These are phyloP conservation scores for Aspidiotus rigidus DNA, from an alignment of 2,888 invertebrate species.

Conservation along the genomic window DNA sequence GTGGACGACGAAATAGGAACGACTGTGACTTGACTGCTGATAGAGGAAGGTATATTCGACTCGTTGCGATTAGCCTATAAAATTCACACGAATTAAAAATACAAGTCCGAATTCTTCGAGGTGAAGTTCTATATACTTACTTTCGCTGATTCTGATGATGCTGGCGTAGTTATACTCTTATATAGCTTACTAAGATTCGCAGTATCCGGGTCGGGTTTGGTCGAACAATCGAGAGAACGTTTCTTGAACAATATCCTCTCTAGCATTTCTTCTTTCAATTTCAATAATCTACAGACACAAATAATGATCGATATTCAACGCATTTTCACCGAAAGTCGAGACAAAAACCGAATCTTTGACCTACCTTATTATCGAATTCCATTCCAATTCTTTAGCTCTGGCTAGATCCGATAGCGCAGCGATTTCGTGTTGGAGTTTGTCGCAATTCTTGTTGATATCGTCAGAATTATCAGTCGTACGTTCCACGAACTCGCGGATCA, in stretches of 20 bases:
- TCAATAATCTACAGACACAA: conserved; percentile 49
- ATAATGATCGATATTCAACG: not conserved
- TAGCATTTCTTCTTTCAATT: conserved; percentile 73
- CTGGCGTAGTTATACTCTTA: conserved; percentile 23
- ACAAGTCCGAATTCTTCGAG: not conserved
- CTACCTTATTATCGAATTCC: conserved; percentile 65
- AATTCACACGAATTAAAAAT: not conserved
- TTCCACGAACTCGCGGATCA: conserved; percentile 52
- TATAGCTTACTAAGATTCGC: conserved; percentile 22
- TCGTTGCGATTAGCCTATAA: conserved; percentile 15
- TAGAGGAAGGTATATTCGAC: conserved; percentile 5
- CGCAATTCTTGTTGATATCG: conserved; percentile 54
- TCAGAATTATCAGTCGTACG: conserved; percentile 54
- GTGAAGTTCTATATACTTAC: conserved; percentile 6
- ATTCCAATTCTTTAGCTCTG: conserved; percentile 72
- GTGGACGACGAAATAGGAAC: conserved; percentile 15
- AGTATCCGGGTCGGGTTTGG: conserved; percentile 10
- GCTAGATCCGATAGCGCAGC: conserved; percentile 64
- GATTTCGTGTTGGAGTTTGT: conserved; percentile 50
- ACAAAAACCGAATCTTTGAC: not conserved
- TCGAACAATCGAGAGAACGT: conserved; percentile 23
- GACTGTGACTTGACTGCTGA: conserved; percentile 22
- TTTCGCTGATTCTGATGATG: conserved; percentile 13
- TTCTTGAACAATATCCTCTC: conserved; percentile 58
- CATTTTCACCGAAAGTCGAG: too few species aligned